phyloP scores from a whole-genome alignment of 2,797 vertebrate species.

The Sebastes melanostomus region DNA sequence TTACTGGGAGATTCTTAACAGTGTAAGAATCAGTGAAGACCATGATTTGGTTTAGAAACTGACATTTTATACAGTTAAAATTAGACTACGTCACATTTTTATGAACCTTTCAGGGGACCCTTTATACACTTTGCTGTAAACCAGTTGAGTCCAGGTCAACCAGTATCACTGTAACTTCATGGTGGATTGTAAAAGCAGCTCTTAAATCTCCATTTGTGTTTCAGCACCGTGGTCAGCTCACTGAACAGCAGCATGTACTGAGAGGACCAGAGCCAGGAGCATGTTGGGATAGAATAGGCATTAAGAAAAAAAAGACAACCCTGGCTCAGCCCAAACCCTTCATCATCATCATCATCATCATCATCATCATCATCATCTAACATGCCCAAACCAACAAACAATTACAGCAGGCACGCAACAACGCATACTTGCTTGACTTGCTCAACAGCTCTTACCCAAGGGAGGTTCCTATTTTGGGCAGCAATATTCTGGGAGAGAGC shows the following conservation, averaged over 20 bases:
- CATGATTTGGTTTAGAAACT: background rate
- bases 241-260: background rate
- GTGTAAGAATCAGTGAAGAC: background rate
- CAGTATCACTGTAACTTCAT: background rate
- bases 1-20: too few species aligned
- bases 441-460: background rate
- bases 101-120: background rate
- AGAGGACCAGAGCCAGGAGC: background rate
- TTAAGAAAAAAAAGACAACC: background rate
- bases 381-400: background rate
- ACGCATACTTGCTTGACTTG: background rate
- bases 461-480: background rate
- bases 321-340: background rate
- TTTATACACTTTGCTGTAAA: background rate
- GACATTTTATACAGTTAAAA: background rate
- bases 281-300: background rate
- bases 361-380: background rate
- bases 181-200: background rate
- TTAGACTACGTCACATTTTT: background rate
- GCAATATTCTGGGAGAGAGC: background rate
- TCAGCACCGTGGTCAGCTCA: conserved; percentile 66
- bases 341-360: too few species aligned
- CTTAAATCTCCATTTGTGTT: background rate
- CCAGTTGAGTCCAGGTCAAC: background rate
- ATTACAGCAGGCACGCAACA: background rate